phyloP scores from a whole-genome alignment of 2,888 invertebrate species.

The Norana najaformis region DNA sequence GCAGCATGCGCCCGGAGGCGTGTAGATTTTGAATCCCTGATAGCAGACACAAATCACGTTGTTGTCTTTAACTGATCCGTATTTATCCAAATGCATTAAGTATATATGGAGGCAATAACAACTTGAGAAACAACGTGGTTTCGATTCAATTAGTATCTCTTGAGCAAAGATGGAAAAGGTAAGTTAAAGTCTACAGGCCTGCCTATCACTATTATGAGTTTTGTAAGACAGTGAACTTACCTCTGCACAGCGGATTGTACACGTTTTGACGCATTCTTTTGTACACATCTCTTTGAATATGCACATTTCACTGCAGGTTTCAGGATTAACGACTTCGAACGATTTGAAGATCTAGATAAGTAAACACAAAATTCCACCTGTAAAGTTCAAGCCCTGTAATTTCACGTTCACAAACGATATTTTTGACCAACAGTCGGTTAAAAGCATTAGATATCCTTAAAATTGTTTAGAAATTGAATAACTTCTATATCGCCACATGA shows the following conservation, averaged over 20 bases:
- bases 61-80: neutral
- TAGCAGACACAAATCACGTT: neutral
- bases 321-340: conserved; percentile 16
- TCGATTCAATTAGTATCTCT: neutral
- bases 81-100: neutral
- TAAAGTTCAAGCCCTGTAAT: neutral
- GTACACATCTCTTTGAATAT: conserved; percentile 26
- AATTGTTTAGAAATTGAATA: neutral
- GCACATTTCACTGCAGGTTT: conserved; percentile 30
- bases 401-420: too few species aligned
- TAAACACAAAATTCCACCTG: neutral
- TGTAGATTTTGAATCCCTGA: conserved; percentile 31
- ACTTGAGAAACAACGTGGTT: neutral
- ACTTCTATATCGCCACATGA: neutral
- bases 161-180: neutral
- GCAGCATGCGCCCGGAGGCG: conserved; percentile 24
- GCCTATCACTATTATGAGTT: too few species aligned
- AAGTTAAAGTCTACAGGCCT: too few species aligned
- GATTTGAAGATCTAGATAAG: conserved; percentile 23
- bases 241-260: conserved; percentile 22
- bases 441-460: neutral
- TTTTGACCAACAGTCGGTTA: neutral
- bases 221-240: neutral
- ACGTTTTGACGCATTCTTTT: conserved; percentile 28
- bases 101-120: too few species aligned